Percentiles rank a stretch among this genome's conserved stretches.
Conservation (phyloP, 2,113 vertebrate species). For the Lepisosteus osseus region DNA sequence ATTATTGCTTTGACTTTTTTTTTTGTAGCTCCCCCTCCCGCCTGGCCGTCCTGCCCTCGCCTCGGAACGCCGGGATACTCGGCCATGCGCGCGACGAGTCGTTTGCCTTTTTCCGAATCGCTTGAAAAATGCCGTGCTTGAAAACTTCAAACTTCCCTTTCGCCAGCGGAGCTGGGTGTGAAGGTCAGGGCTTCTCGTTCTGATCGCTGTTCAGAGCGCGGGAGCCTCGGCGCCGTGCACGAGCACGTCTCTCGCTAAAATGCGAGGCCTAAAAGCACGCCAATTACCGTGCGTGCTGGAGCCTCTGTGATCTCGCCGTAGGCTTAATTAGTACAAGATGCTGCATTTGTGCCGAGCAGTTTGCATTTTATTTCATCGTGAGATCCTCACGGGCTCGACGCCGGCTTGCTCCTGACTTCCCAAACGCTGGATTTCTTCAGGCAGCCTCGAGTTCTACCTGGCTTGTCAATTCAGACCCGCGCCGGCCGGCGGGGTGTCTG, state of each 20-base stretch:
- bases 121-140: no score
- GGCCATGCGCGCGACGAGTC: no score
- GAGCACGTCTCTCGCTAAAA: not conserved
- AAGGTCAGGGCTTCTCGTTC: no score
- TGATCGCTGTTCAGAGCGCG: no score
- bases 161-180: no score
- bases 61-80: no score
- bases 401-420: slow-evolving; percentile 31
- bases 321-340: slow-evolving; percentile 60
- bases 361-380: slow-evolving; percentile 38
- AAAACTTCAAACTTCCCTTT: no score
- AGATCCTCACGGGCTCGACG: slow-evolving; percentile 37
- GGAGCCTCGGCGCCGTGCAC: not conserved
- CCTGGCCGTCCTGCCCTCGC: no score
- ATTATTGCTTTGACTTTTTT: no score
- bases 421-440: slow-evolving; percentile 29
- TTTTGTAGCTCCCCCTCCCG: no score
- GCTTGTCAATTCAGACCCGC: not conserved
- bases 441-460: slow-evolving; percentile 14
- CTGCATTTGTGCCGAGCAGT: slow-evolving; percentile 45
- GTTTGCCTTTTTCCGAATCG: no score
- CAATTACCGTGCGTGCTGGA: slow-evolving; percentile 17
- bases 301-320: slow-evolving; percentile 46
- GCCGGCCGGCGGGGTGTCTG: not conserved
- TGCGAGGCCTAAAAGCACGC: not conserved